phyloP scores from a whole-genome alignment of 2,113 vertebrate genomes.

The Orcinus orca region DNA sequence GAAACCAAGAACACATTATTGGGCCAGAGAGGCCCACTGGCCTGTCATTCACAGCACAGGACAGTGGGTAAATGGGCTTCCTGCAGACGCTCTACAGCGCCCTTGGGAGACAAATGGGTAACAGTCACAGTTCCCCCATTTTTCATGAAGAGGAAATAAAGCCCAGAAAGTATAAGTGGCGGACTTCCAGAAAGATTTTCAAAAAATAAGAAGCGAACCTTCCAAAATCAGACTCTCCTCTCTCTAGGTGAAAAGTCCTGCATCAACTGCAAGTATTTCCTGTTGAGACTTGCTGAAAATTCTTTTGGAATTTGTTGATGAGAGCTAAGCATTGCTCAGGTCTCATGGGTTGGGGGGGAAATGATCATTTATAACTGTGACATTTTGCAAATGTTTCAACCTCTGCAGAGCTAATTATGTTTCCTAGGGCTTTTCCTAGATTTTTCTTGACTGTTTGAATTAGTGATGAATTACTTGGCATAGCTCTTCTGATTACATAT shows the following conservation, averaged over 20 bases:
- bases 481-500: conserved; percentile 61
- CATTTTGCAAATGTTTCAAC: conserved; percentile 62
- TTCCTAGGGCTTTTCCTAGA: conserved; percentile 48
- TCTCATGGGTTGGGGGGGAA: neutral
- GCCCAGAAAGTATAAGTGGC: neutral
- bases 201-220: neutral
- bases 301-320: conserved; percentile 40
- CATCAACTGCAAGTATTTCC: neutral
- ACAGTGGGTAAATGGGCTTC: conserved; percentile 42
- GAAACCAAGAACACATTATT: conserved; percentile 39
- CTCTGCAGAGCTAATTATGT: conserved; percentile 59
- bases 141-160: conserved; percentile 49
- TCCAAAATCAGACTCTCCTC: neutral
- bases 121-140: neutral
- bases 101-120: conserved; percentile 8
- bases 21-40: conserved; percentile 39
- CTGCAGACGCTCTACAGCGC: neutral
- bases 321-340: neutral
- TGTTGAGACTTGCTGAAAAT: conserved; percentile 26
- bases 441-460: conserved; percentile 63
- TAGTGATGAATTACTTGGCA: conserved; percentile 62
- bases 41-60: neutral
- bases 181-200: conserved; percentile 50
- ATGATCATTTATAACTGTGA: conserved; percentile 47
- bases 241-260: neutral